Evolutionary conservation across 2,888 invertebrate species (phyloP).

Genomic region (Hipparchia semele): DNA sequence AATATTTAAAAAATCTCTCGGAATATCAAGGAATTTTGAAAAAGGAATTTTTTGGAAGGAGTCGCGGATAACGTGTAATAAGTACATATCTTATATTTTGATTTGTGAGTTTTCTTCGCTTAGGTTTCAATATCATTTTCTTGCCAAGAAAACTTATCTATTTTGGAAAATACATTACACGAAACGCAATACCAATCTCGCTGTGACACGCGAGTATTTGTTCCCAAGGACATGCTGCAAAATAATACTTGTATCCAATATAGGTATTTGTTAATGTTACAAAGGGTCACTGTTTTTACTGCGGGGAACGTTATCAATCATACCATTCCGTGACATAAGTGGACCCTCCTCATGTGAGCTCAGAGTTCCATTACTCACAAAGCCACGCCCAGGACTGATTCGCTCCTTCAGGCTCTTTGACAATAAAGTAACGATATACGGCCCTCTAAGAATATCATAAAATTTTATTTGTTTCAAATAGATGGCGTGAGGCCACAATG

Average conservation of each 20-base stretch:
- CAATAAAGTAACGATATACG: slow-evolving; percentile 49
- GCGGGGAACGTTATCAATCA: slow-evolving; percentile 77
- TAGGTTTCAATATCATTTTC: slow-evolving; percentile 5
- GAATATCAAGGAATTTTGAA: too few relatives aligned
- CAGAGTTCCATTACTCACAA: slow-evolving; percentile 79
- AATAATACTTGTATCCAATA: slow-evolving; percentile 40
- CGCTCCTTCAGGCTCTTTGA: slow-evolving; percentile 60
- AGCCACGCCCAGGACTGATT: slow-evolving; percentile 76
- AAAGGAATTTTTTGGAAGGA: too few relatives aligned
- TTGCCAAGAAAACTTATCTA: slow-evolving; percentile 12
- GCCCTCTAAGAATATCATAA: slow-evolving; percentile 36
- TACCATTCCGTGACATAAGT: slow-evolving; percentile 79
- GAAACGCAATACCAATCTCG: slow-evolving; percentile 17
- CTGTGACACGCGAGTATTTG: slow-evolving; percentile 20
- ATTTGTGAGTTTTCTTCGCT: slow-evolving; percentile 5
- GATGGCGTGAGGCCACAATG: not conserved
- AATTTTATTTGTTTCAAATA: slow-evolving; percentile 15
- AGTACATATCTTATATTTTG: not conserved
- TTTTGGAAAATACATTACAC: slow-evolving; percentile 18
- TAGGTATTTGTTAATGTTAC: slow-evolving; percentile 46
- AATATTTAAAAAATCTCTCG: too few relatives aligned
- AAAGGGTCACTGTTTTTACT: slow-evolving; percentile 73
- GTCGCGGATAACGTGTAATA: too few relatives aligned
- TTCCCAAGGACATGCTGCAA: slow-evolving; percentile 26
- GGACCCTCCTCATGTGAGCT: slow-evolving; percentile 80